phyloP scores from a whole-genome alignment of 2,113 vertebrate species.

The Embiotoca jacksoni region DNA sequence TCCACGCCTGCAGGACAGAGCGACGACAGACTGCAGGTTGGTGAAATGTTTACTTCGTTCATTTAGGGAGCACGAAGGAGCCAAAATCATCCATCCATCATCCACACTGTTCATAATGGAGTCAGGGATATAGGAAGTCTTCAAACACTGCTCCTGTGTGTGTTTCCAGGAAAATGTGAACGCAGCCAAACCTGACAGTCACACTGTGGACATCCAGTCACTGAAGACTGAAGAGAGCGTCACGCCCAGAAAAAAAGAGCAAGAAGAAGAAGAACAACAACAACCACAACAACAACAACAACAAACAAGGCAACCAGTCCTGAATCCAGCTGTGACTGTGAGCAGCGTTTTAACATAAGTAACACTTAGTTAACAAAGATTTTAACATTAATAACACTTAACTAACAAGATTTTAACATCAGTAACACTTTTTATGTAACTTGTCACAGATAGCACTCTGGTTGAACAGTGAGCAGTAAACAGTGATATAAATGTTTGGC shows the following conservation, averaged over 20 bases:
- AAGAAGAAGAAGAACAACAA: background rate
- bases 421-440: too few relatives aligned
- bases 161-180: conserved; percentile 37
- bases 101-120: too few relatives aligned
- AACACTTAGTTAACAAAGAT: too few relatives aligned
- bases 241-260: background rate
- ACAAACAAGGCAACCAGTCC: background rate
- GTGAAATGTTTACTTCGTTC: too few relatives aligned
- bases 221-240: conserved; percentile 6
- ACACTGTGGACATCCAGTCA: conserved; percentile 48
- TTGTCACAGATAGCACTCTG: too few relatives aligned
- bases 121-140: background rate
- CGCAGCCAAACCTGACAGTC: background rate
- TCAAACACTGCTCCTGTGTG: background rate
- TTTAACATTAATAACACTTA: too few relatives aligned
- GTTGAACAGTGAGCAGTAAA: background rate
- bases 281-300: background rate
- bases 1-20: conserved; percentile 23
- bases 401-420: too few relatives aligned
- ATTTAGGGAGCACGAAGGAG: too few relatives aligned
- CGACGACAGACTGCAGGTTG: conserved; percentile 17
- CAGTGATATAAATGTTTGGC: background rate
- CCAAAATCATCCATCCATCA: too few relatives aligned
- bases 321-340: conserved; percentile 19
- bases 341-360: background rate